Conservation (phyloP, 2,888 invertebrate genomes). For the Tenthredo notha region DNA sequence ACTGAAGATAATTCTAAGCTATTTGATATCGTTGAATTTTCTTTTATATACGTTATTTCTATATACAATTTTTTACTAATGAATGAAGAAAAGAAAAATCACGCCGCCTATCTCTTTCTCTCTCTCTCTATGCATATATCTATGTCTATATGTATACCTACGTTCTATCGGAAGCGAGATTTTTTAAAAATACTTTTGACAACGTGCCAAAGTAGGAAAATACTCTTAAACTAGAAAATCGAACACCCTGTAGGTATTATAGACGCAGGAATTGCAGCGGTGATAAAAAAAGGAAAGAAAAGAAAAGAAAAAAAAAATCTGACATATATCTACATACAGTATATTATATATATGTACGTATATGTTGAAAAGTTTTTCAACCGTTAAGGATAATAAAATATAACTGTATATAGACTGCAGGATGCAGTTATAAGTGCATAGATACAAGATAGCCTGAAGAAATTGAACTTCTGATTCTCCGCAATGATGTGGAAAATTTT, state of each 20-base stretch:
- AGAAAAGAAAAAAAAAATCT: not conserved
- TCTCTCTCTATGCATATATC: not conserved
- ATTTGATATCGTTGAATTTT: not conserved
- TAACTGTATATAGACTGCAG: no score
- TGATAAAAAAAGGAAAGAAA: no score
- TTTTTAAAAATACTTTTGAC: constrained; percentile 3
- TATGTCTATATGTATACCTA: not conserved
- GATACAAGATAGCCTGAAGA: not conserved
- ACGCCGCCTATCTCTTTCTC: not conserved
- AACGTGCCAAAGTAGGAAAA: not conserved
- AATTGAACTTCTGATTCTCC: not conserved
- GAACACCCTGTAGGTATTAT: not conserved
- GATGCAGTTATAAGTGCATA: no score
- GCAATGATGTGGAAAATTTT: not conserved
- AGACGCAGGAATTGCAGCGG: not conserved
- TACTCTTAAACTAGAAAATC: not conserved
- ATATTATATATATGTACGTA: not conserved
- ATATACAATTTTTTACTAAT: not conserved
- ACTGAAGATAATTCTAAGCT: not conserved
- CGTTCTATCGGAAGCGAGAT: not conserved
- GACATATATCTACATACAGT: not conserved
- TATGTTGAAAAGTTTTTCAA: no score
- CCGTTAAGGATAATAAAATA: no score
- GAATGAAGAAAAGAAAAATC: not conserved
- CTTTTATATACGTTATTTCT: not conserved